Evolutionary conservation across 2,113 vertebrate genomes (phyloP).

Genomic region (Prietella phreatophila): DNA sequence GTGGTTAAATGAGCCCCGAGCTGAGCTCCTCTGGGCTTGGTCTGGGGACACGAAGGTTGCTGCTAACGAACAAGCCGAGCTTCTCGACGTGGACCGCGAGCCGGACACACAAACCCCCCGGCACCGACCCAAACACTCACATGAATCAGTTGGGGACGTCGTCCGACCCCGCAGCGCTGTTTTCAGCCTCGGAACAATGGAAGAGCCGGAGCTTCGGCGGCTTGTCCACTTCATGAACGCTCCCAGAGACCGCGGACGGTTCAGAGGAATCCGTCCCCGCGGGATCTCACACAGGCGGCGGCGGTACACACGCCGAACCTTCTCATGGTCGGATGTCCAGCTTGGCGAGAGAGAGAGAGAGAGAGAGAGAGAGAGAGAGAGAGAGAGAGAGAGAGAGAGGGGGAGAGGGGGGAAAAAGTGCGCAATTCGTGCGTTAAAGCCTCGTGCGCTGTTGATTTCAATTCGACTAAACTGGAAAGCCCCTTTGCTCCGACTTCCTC

Average conservation of each 20-base stretch:
- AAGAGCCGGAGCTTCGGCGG: slow-evolving; percentile 41
- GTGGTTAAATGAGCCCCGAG: slow-evolving; percentile 17
- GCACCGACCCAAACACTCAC: slow-evolving; percentile 68
- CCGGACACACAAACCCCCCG: neutral
- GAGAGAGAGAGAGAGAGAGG: too few species aligned
- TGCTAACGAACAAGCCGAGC: slow-evolving; percentile 27
- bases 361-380: too few species aligned
- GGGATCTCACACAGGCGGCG: slow-evolving; percentile 34
- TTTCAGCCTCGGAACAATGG: slow-evolving; percentile 45
- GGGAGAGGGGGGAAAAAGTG: slow-evolving; percentile 12
- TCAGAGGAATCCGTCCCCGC: slow-evolving; percentile 39
- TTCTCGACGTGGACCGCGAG: slow-evolving; percentile 10
- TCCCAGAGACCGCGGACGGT: slow-evolving; percentile 15
- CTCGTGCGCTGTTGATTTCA: slow-evolving; percentile 51
- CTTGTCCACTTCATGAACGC: slow-evolving; percentile 51
- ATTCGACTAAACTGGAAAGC: slow-evolving; percentile 63
- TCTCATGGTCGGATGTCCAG: slow-evolving; percentile 43
- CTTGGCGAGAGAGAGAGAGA: neutral
- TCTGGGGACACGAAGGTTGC: slow-evolving; percentile 32
- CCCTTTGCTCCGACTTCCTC: slow-evolving; percentile 72
- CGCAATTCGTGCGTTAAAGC: slow-evolving; percentile 19
- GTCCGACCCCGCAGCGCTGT: slow-evolving; percentile 53
- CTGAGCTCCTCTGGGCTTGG: slow-evolving; percentile 11
- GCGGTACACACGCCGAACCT: slow-evolving; percentile 21
- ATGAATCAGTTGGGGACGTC: slow-evolving; percentile 67